Base-by-base conservation (phyloP, 2,113 vertebrate species). In the Pomatorhinus ruficollis region DNA sequence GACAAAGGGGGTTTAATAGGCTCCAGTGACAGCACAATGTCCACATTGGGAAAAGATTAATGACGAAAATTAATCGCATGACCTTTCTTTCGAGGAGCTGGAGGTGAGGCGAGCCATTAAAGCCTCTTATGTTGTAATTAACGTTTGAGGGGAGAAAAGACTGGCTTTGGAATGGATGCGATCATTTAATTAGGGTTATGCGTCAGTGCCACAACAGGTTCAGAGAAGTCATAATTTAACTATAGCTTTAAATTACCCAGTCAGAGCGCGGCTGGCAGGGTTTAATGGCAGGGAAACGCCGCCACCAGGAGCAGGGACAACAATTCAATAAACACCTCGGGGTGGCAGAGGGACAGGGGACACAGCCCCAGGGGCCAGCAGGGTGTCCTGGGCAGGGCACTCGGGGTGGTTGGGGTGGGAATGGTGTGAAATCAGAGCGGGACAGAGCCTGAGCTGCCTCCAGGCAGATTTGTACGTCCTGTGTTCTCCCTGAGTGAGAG, bases 81-180 rank as follows among this genome's bases (percentile, higher is more conserved):
- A 99, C 99, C 99, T 99, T 99, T 99, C 98, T 98, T 98, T 98
- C 98, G 98, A 98, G 98, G 98, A 98, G 98, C 98, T 99, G 98
- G 99, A 99, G 99, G 99, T 99, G 98, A 99, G 98, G 98, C 97
- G 97, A 98, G 99, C 98, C 98, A 99, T 99, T 99, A 99, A 99
- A 98, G 98, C 98, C 98, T 99, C 99, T 99, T 99, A 99, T 99
- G 99, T 98, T 99, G 98, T 99, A 99, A 99, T 99, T 99, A 99
- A 99, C 98, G 98, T 98, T 98, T 97, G 98, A 98, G 98, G 98
- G 98, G 98, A 98, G 98, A 98, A 98, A 98, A 98, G 98, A 98
- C 98, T 98, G 98, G 98, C 98, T 98, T 98, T 98, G 98, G 98
- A 98, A 98, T 98, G 98, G 98, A 99, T 98, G 98, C 98, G 98